Base-by-base conservation (phyloP, 2,113 vertebrate species). In the Blennius ocellaris region DNA sequence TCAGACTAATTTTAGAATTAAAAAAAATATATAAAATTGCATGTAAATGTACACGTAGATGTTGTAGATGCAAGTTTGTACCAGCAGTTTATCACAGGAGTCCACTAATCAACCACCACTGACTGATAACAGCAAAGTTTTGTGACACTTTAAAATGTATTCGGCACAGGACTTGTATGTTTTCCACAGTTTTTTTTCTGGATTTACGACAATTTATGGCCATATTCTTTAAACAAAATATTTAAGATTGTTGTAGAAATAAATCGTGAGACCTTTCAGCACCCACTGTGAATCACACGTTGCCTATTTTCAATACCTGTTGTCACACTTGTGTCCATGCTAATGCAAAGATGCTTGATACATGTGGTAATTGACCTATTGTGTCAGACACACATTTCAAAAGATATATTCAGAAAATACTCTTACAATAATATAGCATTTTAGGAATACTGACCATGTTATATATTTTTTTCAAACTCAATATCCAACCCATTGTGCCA, bases 1-100 rank as follows among this genome's bases (percentile, higher is more conserved):
- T 84, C 64, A 78, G 78, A 81, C 67, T 36, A 72, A 76, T 78
- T 30, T 56, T n/a, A 72, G 73, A 60, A 49, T 7, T 11, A 40
- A 64, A 14, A 30, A 70, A 74, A 52, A n/a, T n/a, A n/a, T 37
- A 78, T 16, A 38, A 59, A 48, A 41, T 57, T 40, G 54, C 48
- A 62, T 67, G 51, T 48, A 52, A 54, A 61, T n/a, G 53, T 47
- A 14, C 21, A 12, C 17, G 7, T 6, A n/a, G 12, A 49, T 14
- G 6, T 39, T 7, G 39, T 17, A 12, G 45, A 54, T 41, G 16
- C 44, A 62, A 73, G 64, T 5, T 8, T 30, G 30, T 7, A 15
- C 11, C 11, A 21, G 12, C 11, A 11, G 47, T 11, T 17, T 17
- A 11, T n/a, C 14, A 48, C 15, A 21, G n/a, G 9, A 64, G 2